Percentiles rank a stretch among this genome's conserved stretches.
Evolutionary conservation across 2,888 invertebrate species (phyloP).

Genomic region (Protonemura montana): DNA sequence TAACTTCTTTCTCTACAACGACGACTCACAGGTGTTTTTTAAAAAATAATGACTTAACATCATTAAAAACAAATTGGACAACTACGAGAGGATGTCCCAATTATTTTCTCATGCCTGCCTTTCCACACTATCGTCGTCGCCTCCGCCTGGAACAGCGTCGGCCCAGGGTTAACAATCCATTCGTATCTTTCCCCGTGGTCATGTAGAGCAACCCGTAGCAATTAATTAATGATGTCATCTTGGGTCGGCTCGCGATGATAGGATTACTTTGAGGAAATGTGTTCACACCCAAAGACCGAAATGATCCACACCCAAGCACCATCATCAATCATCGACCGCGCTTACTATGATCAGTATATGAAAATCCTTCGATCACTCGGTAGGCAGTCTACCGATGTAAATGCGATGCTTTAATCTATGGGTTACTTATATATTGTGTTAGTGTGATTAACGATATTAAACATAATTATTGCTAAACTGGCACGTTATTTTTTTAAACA

Average conservation of each 20-base stretch:
- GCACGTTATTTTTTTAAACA: not conserved
- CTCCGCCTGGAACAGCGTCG: not conserved
- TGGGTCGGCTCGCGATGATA: constrained; percentile 22
- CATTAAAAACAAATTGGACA: not conserved
- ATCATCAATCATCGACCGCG: constrained; percentile 28
- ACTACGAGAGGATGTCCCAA: not conserved
- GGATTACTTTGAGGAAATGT: constrained; percentile 38
- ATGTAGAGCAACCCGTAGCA: not conserved
- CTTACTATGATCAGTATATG: not conserved
- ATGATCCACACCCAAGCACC: constrained; percentile 36
- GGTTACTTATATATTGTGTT: not conserved
- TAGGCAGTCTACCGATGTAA: not conserved
- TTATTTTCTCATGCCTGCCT: not conserved
- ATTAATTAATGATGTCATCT: constrained; percentile 38
- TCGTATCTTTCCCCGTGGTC: not conserved
- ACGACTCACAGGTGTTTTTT: not conserved
- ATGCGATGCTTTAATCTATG: not conserved
- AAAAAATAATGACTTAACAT: not conserved
- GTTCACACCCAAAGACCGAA: constrained; percentile 35
- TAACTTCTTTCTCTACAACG: not conserved
- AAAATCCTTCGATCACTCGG: constrained; percentile 22
- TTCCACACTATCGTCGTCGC: not conserved
- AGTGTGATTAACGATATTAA: not conserved
- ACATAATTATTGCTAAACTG: not conserved
- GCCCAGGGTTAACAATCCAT: not conserved